Evolutionary conservation across 1,140 invertebrate species (phyloP).

Genomic region (Drosophila ficusphila): DNA sequence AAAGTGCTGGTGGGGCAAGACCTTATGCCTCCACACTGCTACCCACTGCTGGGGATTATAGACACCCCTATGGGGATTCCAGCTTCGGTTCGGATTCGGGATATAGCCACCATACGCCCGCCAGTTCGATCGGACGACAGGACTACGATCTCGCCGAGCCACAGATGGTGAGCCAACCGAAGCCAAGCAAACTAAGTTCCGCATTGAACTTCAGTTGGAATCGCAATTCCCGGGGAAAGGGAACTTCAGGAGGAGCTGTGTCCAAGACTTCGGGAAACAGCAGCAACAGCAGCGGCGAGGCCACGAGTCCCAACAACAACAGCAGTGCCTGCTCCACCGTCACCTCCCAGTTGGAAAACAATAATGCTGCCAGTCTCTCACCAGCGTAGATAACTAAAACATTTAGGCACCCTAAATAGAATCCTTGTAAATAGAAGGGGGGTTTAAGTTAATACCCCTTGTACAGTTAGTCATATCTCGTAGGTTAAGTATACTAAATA

Average conservation of each 20-base stretch:
- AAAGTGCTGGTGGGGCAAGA: conserved; percentile 85
- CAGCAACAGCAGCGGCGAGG: conserved; percentile 44
- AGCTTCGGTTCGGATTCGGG: conserved; percentile 89
- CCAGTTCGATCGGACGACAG: conserved; percentile 81
- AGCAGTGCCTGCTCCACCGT: conserved; percentile 73
- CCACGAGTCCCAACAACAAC: conserved; percentile 77
- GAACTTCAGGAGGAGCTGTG: conserved; percentile 5
- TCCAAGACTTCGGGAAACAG: conserved; percentile 23
- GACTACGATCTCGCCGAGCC: conserved; percentile 73
- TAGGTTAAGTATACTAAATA: conserved; percentile 34
- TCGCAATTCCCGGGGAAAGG: conserved; percentile 33
- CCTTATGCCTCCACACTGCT: conserved; percentile 58
- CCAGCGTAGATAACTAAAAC: conserved; percentile 53
- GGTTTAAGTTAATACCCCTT: neutral
- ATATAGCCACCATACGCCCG: conserved; percentile 88
- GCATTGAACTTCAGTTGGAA: conserved; percentile 79
- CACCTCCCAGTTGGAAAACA: conserved; percentile 67
- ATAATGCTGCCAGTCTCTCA: conserved; percentile 54
- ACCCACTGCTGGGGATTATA: conserved; percentile 61
- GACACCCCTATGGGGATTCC: conserved; percentile 84
- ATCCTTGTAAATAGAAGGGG: conserved; percentile 54
- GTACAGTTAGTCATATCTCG: conserved; percentile 64
- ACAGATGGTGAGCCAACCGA: conserved; percentile 29
- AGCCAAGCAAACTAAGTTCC: conserved; percentile 63
- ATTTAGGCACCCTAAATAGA: neutral